These are phyloP conservation scores for Accipiter virgatus DNA, from an alignment of 2,113 vertebrate species.

Conservation along the genomic window DNA sequence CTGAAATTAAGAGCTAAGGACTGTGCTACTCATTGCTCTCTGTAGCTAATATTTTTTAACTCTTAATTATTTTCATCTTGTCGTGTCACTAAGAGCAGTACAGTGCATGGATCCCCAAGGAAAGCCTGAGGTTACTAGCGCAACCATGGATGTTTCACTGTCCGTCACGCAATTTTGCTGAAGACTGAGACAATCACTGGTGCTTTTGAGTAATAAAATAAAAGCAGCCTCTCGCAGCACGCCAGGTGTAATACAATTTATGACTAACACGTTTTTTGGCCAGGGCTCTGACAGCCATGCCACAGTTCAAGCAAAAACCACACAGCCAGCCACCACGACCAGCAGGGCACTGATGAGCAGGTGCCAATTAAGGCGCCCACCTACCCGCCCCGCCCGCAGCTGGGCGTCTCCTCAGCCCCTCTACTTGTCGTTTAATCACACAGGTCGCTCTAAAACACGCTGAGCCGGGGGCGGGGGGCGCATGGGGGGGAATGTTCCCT, in stretches of 20 bases:
- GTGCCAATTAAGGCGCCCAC: background rate
- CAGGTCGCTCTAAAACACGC: too few relatives aligned
- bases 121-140: rapidly evolving
- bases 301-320: background rate
- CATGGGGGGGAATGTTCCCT: rapidly evolving
- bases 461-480: rapidly evolving
- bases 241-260: rapidly evolving
- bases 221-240: background rate
- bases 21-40: background rate
- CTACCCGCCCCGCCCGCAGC: background rate
- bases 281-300: background rate
- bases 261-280: background rate
- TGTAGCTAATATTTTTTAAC: background rate
- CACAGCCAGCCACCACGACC: rapidly evolving
- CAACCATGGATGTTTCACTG: background rate
- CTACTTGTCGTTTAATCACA: background rate
- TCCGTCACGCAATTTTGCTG: background rate
- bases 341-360: rapidly evolving
- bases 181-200: background rate
- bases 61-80: background rate
- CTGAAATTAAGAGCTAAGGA: background rate
- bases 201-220: background rate
- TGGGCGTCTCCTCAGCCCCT: too few relatives aligned
- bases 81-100: background rate
- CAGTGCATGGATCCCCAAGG: background rate